phyloP scores from a whole-genome alignment of 2,888 invertebrate genomes.

The Fragum fragum region DNA sequence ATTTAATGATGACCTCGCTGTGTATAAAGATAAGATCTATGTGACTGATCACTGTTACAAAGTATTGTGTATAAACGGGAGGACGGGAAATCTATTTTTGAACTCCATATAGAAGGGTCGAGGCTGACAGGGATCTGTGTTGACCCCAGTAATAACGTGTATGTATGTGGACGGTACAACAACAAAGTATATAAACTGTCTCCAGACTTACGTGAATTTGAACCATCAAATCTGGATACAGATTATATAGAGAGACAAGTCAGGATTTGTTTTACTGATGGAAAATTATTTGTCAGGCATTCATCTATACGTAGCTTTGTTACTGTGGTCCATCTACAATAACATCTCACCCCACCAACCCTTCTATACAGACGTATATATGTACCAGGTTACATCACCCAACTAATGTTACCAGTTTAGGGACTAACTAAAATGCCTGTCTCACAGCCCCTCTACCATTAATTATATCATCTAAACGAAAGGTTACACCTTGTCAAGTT shows the following conservation, averaged over 20 bases:
- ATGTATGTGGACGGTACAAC: not conserved
- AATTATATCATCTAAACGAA: too few relatives aligned
- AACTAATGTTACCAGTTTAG: too few relatives aligned
- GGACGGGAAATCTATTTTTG: not conserved
- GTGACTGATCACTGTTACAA: too few relatives aligned
- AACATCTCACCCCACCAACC: too few relatives aligned
- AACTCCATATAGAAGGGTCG: not conserved
- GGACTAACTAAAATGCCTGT: too few relatives aligned
- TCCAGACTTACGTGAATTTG: not conserved
- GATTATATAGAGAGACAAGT: not conserved
- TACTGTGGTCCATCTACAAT: not conserved
- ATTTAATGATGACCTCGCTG: too few relatives aligned
- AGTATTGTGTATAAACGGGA: too few relatives aligned
- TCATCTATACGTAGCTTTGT: not conserved
- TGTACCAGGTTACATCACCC: too few relatives aligned
- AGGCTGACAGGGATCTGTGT: not conserved
- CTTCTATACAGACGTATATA: too few relatives aligned
- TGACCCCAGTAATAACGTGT: not conserved
- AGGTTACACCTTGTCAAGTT: too few relatives aligned
- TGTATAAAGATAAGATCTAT: too few relatives aligned
- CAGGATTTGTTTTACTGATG: not conserved
- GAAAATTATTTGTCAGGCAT: not conserved
- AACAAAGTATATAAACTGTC: constrained; percentile 2
- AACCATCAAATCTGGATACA: not conserved
- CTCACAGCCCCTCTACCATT: too few relatives aligned